Percentiles rank a stretch among this genome's conserved stretches.
Conservation (phyloP, 2,888 invertebrate genomes). For the Acleris literana region DNA sequence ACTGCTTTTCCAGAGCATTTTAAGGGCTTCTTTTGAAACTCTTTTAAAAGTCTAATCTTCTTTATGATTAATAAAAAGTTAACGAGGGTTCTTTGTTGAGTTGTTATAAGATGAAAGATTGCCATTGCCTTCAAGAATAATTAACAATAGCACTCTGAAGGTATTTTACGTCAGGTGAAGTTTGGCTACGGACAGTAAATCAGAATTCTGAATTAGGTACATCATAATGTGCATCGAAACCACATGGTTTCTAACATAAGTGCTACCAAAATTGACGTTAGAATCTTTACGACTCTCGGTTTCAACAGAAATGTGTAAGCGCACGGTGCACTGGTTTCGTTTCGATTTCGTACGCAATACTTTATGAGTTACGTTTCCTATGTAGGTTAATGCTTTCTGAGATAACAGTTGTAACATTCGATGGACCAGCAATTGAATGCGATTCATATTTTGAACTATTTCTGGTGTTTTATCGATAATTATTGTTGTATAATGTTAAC, state of each 20-base stretch:
- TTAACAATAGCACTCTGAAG: too few relatives aligned
- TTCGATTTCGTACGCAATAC: conserved; percentile 66
- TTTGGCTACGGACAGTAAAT: too few relatives aligned
- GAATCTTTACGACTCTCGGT: conserved; percentile 63
- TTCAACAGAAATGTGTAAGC: conserved; percentile 69
- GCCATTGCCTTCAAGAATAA: conserved; percentile 40
- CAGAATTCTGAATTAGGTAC: conserved; percentile 11
- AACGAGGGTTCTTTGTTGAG: not conserved
- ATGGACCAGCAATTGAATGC: conserved; percentile 42
- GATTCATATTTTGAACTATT: conserved; percentile 20
- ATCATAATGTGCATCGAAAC: conserved; percentile 48
- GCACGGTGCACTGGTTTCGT: conserved; percentile 66
- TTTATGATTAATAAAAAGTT: not conserved
- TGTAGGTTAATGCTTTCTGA: conserved; percentile 73
- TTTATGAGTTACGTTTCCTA: conserved; percentile 65
- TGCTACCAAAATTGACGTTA: conserved; percentile 52
- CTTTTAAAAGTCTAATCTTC: not conserved
- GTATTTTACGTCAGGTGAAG: too few relatives aligned
- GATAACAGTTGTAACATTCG: conserved; percentile 53
- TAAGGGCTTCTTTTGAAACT: not conserved
- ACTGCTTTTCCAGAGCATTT: conserved; percentile 12
- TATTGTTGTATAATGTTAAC: too few relatives aligned
- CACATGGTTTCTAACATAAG: conserved; percentile 49
- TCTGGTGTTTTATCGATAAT: conserved; percentile 15
- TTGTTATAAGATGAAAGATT: not conserved